Evolutionary conservation across 2,888 invertebrate species (phyloP).

Genomic region (Drosophila barbarae): DNA sequence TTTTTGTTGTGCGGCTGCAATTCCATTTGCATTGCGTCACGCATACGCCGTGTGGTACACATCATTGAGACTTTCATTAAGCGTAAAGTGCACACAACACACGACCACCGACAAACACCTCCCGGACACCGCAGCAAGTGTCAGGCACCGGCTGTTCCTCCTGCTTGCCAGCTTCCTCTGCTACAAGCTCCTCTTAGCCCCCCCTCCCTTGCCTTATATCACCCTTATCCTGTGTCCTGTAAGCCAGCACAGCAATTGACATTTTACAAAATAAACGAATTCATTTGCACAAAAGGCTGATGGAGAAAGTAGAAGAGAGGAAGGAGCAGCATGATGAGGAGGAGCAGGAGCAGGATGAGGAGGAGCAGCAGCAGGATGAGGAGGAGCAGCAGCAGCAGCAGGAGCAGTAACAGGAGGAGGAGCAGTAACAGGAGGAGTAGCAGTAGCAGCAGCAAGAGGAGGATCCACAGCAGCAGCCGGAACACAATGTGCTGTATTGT

Average conservation of each 20-base stretch:
- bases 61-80: conserved; percentile 62
- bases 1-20: neutral
- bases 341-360: neutral
- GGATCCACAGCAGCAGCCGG: neutral
- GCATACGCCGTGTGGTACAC: conserved; percentile 60
- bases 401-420: conserved; percentile 2
- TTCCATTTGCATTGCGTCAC: conserved; percentile 31
- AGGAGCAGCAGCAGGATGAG: neutral
- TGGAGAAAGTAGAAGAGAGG: neutral
- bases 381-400: conserved; percentile 2
- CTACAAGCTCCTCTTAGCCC: conserved; percentile 2
- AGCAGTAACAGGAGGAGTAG: neutral
- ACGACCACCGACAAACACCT: conserved; percentile 28
- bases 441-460: conserved; percentile 3
- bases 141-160: conserved; percentile 54
- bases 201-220: conserved; percentile 13
- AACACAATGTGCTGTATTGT: conserved; percentile 28
- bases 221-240: conserved; percentile 23
- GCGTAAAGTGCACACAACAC: conserved; percentile 58
- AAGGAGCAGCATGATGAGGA: neutral
- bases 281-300: conserved; percentile 70
- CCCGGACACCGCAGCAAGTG: conserved; percentile 53
- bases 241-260: conserved; percentile 65
- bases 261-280: conserved; percentile 74
- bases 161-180: conserved; percentile 10